A percentile compares a stretch with the other conserved stretches of the same genome.
These are phyloP conservation scores for Pangasius larnaudii DNA, from an alignment of 2,797 vertebrate genomes.

Conservation along the genomic window DNA sequence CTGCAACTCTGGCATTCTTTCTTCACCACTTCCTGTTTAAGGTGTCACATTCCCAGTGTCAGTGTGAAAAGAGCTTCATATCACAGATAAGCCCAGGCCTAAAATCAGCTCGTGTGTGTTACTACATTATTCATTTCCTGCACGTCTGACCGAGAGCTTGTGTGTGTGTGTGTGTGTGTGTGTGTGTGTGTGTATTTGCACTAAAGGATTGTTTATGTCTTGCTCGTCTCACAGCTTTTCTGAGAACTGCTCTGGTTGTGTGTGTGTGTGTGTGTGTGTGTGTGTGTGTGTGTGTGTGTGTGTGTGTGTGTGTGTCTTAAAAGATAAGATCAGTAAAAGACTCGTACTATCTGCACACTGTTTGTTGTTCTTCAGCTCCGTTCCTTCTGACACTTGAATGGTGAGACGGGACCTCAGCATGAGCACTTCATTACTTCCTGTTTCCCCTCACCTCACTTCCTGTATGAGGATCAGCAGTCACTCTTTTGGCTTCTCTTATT, in stretches of 20 bases:
- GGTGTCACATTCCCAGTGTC: not conserved
- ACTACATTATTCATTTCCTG: not conserved
- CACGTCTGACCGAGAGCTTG: not conserved
- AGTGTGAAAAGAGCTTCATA: not conserved
- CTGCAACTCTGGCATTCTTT: not conserved
- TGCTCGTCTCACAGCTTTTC: not conserved
- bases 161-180: not conserved
- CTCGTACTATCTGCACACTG: not conserved
- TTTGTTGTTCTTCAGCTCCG: not conserved
- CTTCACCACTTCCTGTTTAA: not conserved
- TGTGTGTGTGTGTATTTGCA: not conserved
- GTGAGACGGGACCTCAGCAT: not conserved
- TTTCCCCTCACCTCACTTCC: not conserved
- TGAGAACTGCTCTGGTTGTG: not conserved
- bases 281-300: too few relatives aligned
- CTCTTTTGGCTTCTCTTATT: not conserved
- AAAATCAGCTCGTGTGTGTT: not conserved
- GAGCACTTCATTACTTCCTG: not conserved
- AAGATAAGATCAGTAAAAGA: constrained; percentile 6
- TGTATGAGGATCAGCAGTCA: not conserved
- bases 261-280: too few relatives aligned
- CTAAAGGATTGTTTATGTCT: not conserved
- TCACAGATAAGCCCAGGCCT: not conserved
- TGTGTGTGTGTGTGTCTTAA: not conserved
- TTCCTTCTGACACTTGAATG: not conserved